A percentile compares a stretch with the other conserved stretches of the same genome.
phyloP scores from a whole-genome alignment of 1,140 invertebrate genomes.

The Ceratitis capitata region DNA sequence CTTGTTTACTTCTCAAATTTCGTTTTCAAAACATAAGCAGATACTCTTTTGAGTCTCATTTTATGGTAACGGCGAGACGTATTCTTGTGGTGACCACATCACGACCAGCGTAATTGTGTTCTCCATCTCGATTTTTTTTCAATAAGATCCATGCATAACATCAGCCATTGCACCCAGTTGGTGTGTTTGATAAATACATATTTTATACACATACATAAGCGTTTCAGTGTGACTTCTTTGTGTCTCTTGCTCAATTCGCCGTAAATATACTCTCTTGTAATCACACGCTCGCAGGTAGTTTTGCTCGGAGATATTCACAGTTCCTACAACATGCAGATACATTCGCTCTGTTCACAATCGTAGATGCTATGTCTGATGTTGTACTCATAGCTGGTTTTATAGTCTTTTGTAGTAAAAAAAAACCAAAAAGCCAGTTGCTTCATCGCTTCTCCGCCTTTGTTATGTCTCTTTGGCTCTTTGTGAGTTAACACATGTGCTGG shows the following conservation, averaged over 20 bases:
- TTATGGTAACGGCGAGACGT: too few relatives aligned
- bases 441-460: neutral
- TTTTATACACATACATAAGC: too few relatives aligned
- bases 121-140: neutral
- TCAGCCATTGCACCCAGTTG: neutral
- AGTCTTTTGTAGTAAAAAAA: too few relatives aligned
- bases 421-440: too few relatives aligned
- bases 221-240: too few relatives aligned
- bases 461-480: neutral
- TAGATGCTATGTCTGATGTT: too few relatives aligned
- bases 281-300: neutral
- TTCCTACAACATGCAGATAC: neutral
- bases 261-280: neutral
- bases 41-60: too few relatives aligned
- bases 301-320: neutral
- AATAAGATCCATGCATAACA: neutral
- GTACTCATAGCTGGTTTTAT: constrained; percentile 15
- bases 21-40: too few relatives aligned
- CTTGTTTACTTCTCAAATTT: too few relatives aligned
- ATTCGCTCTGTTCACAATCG: neutral
- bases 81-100: too few relatives aligned
- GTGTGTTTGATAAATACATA: too few relatives aligned
- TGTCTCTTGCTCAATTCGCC: constrained; percentile 9
- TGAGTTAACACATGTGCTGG: neutral
- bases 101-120: neutral